phyloP scores from a whole-genome alignment of 2,888 invertebrate species.

The Julus scanicus region DNA sequence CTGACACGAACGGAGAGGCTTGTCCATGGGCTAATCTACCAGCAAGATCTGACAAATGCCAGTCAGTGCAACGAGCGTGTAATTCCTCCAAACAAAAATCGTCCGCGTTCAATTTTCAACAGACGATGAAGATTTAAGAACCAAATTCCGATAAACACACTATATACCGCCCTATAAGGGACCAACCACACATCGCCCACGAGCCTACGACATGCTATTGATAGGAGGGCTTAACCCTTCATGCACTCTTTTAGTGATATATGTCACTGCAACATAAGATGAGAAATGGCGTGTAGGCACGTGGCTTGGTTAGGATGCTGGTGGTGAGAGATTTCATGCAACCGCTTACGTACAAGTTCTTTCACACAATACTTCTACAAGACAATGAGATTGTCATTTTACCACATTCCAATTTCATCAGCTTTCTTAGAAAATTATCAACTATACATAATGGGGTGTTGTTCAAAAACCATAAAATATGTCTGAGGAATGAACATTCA shows the following conservation, averaged over 20 bases:
- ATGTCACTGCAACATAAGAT: background rate
- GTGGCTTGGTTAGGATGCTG: background rate
- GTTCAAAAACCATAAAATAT: too few species aligned
- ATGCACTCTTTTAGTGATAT: background rate
- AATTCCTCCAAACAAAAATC: conserved; percentile 18
- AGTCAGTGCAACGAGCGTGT: conserved; percentile 49
- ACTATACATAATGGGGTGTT: too few species aligned
- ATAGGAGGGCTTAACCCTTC: conserved; percentile 22
- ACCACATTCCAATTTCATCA: too few species aligned
- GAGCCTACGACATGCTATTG: background rate
- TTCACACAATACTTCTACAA: too few species aligned
- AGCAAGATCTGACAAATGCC: conserved; percentile 50
- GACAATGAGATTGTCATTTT: too few species aligned
- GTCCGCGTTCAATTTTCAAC: conserved; percentile 37
- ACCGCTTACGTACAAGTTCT: background rate
- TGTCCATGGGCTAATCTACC: conserved; percentile 47
- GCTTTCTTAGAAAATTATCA: too few species aligned
- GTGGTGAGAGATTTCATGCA: background rate
- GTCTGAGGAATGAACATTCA: too few species aligned
- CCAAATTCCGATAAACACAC: background rate
- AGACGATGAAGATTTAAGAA: background rate
- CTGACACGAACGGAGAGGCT: conserved; percentile 50
- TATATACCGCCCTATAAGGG: background rate
- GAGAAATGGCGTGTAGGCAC: conserved; percentile 23
- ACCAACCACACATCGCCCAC: background rate